Evolutionary conservation across 2,797 vertebrate species (phyloP), one percentile per base, ranked within the genome.

Genomic region (Diplodus puntazzo): DNA sequence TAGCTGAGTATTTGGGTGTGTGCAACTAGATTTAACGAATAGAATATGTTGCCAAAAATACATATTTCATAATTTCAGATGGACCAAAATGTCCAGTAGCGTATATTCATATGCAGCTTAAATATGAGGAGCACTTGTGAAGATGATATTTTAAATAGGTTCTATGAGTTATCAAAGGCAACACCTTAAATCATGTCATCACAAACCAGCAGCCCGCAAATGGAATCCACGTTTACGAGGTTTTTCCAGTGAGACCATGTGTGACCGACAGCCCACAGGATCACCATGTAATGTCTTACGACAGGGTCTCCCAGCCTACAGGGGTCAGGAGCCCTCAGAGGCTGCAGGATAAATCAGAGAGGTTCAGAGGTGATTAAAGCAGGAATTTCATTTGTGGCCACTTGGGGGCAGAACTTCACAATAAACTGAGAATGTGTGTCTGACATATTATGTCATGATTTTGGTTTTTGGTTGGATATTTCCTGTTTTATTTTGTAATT

Each of bases 191-290:
- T 16, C 48, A 54, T 72, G 25, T 53, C 34, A 39, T 65, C 50
- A 34, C 16, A 16, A 58, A 43, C 62, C 58, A 75, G n/a, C 17
- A 62, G 46, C 46, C 34, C n/a, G 73, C 27, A 81, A 75, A 83
- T 72, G 11, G 18, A 75, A 70, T 60, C 17, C 53, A 30, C 54
- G 68, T 84, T 84, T 78, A 84, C 61, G 54, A 80, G 55, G 52
- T 27, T 55, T 72, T 59, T 72, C 54, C 59, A 69, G 48, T 73
- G 4, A 87, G 78, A 74, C 23, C 55, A 43, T 42, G 16, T 59
- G 30, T 67, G 48, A 77, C 67, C n/a, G 62, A 57, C 21, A 73
- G 61, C 68, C 78, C 1, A 68, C 14, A n/a, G 45, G 64, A 58
- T 72, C 5, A 69, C 53, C 62, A 60, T 42, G 7, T 64, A 16